Percentiles rank a stretch among this genome's conserved stretches.
phyloP scores from a whole-genome alignment of 2,888 invertebrate genomes.

The Tricholauxania praeusta region DNA sequence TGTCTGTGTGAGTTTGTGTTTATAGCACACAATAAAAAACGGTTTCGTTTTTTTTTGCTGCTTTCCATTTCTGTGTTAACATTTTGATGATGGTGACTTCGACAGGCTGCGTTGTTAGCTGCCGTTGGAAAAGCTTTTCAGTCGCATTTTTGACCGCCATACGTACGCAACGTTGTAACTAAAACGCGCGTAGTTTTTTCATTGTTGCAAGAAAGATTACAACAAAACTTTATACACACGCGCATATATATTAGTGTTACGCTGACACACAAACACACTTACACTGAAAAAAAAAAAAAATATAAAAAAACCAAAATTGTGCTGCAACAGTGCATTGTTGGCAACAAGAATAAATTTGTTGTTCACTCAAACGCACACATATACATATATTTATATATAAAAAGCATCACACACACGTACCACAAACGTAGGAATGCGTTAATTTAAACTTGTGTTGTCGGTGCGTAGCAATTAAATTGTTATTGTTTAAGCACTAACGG shows the following conservation, averaged over 20 bases:
- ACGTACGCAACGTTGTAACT: slow-evolving; percentile 56
- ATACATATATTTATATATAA: too few relatives aligned
- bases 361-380: too few relatives aligned
- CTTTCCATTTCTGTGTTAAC: not conserved
- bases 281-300: too few relatives aligned
- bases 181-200: slow-evolving; percentile 51
- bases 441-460: too few relatives aligned
- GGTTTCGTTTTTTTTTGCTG: not conserved
- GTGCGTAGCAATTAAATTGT: too few relatives aligned
- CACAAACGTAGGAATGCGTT: not conserved
- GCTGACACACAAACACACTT: not conserved
- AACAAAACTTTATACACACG: not conserved
- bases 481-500: not conserved
- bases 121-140: slow-evolving; percentile 51
- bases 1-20: not conserved
- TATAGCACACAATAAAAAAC: not conserved
- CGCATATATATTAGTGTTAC: not conserved
- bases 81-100: slow-evolving; percentile 7
- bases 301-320: too few relatives aligned
- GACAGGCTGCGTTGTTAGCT: slow-evolving; percentile 1
- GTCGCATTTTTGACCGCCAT: slow-evolving; percentile 64
- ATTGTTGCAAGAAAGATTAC: slow-evolving; percentile 31
- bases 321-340: too few relatives aligned
- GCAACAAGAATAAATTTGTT: too few relatives aligned
- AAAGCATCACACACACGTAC: too few relatives aligned